Evolutionary conservation across 2,797 vertebrate species (phyloP), one percentile per base, ranked within the genome.

Genomic region (Pseudomugil tenellus): DNA sequence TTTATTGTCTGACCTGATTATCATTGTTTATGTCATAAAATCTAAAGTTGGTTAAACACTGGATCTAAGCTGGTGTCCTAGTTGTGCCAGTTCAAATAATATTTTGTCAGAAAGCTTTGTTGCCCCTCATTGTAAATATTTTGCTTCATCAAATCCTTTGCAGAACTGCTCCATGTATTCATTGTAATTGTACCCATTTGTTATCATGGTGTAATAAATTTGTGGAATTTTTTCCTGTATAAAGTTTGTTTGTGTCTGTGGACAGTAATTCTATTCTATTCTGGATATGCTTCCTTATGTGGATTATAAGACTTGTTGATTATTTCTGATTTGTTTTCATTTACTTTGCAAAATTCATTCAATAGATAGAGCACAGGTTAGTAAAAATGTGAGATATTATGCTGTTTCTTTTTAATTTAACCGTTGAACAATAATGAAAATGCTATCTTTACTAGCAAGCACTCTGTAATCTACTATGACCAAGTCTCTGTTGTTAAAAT

Each of bases 371-470:
- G 81, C 81, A 77, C 80, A 79, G 70, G 61, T 83, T 79, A 34
- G 54, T 70, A 60, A 63, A 85, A 72, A 62, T 1, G 35, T 37
- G 81, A 39, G 21, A 55, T 88, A 79, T 89, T 88, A 79, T 83
- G 76, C 85, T 85, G 58, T 70, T 87, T 54, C 21, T 60, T 53
- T 87, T 87, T 85, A 23, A 84, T 83, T 89, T 74, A 85, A 86
- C 71, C 69, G 78, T 70, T 80, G 39, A 81, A 68, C 25, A 86
- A 48, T 52, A 41, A 76, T 74, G 32, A 76, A 86, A 73, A 81
- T 70, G 55, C 63, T 80, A 64, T 88, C 69, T 83, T 77, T 79
- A 89, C 81, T 90, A 81, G 84, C 84, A 83, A 91, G 83, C 80
- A 89, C 84, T 87, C 79, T 77, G 80, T 87, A 84, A 84, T 73